A percentile compares a stretch with the other conserved stretches of the same genome.
Conservation (phyloP, 2,888 invertebrate species). For the Xestia c-nigrum region DNA sequence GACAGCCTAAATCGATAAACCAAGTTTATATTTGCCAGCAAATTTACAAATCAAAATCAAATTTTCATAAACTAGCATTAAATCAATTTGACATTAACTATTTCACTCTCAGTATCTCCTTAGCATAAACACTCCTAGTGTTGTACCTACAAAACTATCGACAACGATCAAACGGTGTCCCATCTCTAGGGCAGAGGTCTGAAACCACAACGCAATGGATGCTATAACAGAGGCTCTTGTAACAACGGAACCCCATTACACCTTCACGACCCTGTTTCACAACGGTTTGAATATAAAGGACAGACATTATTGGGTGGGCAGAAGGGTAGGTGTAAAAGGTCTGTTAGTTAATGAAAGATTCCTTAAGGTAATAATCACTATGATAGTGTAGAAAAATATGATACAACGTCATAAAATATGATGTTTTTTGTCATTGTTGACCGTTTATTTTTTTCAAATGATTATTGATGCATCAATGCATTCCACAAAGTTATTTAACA, state of each 20-base stretch:
- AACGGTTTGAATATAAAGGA: slow-evolving; percentile 47
- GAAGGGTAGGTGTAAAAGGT: neutral
- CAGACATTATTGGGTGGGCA: slow-evolving; percentile 15
- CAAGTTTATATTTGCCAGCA: neutral
- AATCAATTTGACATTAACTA: neutral
- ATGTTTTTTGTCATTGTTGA: neutral
- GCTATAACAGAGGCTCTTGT: slow-evolving; percentile 41
- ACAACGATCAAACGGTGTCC: neutral
- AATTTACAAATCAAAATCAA: neutral
- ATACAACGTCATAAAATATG: neutral
- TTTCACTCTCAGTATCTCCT: neutral
- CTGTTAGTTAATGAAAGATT: neutral
- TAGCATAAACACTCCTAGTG: neutral
- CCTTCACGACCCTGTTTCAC: slow-evolving; percentile 40
- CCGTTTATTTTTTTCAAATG: neutral
- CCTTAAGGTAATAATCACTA: neutral
- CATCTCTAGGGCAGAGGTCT: slow-evolving; percentile 37
- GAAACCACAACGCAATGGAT: slow-evolving; percentile 47
- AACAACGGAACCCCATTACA: slow-evolving; percentile 46
- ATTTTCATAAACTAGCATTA: neutral
- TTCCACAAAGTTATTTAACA: neutral
- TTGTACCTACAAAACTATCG: slow-evolving; percentile 28
- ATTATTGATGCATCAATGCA: neutral
- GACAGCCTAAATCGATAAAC: neutral
- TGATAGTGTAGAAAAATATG: too few relatives aligned